Evolutionary conservation across 2,888 invertebrate genomes (phyloP).

Genomic region (Drosophila siamana): DNA sequence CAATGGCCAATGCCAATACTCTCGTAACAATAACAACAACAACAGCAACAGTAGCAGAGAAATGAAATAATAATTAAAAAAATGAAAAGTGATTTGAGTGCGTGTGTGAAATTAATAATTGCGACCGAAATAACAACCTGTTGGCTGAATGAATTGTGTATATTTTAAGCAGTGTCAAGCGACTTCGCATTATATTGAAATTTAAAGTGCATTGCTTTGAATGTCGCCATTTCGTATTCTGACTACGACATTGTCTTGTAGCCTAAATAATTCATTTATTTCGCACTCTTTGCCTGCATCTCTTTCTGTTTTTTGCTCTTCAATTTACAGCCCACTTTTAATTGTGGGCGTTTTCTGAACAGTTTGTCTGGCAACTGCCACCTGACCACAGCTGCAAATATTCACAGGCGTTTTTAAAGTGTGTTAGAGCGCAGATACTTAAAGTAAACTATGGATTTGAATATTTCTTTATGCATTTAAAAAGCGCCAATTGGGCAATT

Average conservation of each 20-base stretch:
- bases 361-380: conserved; percentile 1
- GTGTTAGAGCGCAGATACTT: neutral
- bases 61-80: conserved; percentile 67
- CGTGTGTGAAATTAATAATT: conserved; percentile 64
- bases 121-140: conserved; percentile 51
- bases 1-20: conserved; percentile 50
- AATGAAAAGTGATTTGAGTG: conserved; percentile 64
- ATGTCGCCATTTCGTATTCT: neutral
- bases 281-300: conserved; percentile 29
- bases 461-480: too few relatives aligned
- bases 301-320: conserved; percentile 17
- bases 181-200: neutral
- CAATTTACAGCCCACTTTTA: conserved; percentile 37
- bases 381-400: conserved; percentile 31
- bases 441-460: neutral
- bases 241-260: conserved; percentile 31
- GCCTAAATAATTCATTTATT: conserved; percentile 54
- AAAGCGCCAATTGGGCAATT: neutral
- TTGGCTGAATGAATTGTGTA: conserved; percentile 32
- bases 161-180: neutral
- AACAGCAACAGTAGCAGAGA: conserved; percentile 17
- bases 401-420: conserved; percentile 40
- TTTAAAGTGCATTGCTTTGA: neutral
- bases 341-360: neutral
- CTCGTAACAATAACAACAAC: conserved; percentile 26